Conservation (phyloP, 2,888 invertebrate species). For the Harpagoxenus sublaevis region DNA sequence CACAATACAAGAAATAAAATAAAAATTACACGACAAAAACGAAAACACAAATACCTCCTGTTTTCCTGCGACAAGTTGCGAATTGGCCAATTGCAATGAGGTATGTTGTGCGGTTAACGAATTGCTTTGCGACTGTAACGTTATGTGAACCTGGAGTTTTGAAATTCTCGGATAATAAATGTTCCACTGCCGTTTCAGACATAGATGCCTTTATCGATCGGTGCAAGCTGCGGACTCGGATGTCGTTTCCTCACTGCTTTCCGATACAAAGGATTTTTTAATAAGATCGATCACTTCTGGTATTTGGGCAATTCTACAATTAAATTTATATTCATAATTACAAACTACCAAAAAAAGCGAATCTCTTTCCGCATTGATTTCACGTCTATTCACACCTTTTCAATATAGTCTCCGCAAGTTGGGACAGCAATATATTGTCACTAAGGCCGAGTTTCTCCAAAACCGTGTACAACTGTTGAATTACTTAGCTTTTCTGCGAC, state of each 20-base stretch:
- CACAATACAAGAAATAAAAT: not conserved
- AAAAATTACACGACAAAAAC: constrained; percentile 4
- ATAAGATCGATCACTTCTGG: constrained; percentile 86
- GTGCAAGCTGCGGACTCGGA: constrained; percentile 36
- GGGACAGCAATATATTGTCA: constrained; percentile 78
- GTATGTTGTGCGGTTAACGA: constrained; percentile 95
- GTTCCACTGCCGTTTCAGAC: constrained; percentile 87
- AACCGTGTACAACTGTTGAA: constrained; percentile 91
- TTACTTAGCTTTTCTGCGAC: constrained; percentile 95
- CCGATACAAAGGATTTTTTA: constrained; percentile 56
- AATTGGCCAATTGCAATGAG: constrained; percentile 94
- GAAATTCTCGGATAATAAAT: constrained; percentile 92
- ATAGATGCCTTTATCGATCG: constrained; percentile 73
- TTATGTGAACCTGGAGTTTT: constrained; percentile 95
- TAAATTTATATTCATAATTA: not conserved
- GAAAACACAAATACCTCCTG: constrained; percentile 88
- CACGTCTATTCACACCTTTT: constrained; percentile 88
- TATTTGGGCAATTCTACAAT: constrained; percentile 86
- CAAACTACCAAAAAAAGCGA: not conserved
- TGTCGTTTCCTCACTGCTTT: constrained; percentile 30
- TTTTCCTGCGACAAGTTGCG: constrained; percentile 95
- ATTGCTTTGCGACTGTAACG: constrained; percentile 94
- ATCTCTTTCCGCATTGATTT: constrained; percentile 16
- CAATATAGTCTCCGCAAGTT: constrained; percentile 89
- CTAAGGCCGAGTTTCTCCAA: constrained; percentile 94